Evolutionary conservation across 2,113 vertebrate species (phyloP), one percentile per base, ranked within the genome.

Genomic region (Lampris incognitus): DNA sequence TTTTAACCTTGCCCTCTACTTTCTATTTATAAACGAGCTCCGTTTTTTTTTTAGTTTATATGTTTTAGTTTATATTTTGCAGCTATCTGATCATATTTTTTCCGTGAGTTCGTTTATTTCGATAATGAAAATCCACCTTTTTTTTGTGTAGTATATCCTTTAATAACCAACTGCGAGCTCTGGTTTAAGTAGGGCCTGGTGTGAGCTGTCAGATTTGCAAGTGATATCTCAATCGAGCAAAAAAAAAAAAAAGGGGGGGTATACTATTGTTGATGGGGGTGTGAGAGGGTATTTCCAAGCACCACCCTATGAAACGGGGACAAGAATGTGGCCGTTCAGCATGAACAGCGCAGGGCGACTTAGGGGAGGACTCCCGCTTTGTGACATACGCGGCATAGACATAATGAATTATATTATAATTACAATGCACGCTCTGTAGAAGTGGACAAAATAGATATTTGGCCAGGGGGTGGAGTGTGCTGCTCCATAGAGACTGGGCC

Each of bases 381-480:
- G 93, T 94, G 89, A 87, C 87, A 89, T 92, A 89, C 91, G 91
- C 90, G 87, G 90, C 85, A 84, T 84, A 91, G 91, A 94, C 93
- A 95, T 95, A 94, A 95, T 94, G 94, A 94, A 94, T 94, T 94
- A 94, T 94, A 95, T 95, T 95, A 94, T 94, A 95, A 95, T 94
- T 94, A 94, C 94, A 95, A 95, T 94, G 94, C 94, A 87, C 86
- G 92, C 92, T 94, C 88, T 90, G 89, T 91, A 92, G 91, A 93
- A 94, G 92, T 93, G 91, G 89, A 94, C 94, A 94, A 94, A 93
- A 93, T 92, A 92, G 91, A 94, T 95, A 94, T 94, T 93, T 93
- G 93, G 92, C 87, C 86, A 86, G 88, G 92, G 90, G 93, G 90
- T 90, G 93, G 93, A 91, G 91, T 90, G 91, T 90, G 92, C 86